Conservation (phyloP, 1,140 invertebrate genomes). For the Aporrectodea caliginosa region DNA sequence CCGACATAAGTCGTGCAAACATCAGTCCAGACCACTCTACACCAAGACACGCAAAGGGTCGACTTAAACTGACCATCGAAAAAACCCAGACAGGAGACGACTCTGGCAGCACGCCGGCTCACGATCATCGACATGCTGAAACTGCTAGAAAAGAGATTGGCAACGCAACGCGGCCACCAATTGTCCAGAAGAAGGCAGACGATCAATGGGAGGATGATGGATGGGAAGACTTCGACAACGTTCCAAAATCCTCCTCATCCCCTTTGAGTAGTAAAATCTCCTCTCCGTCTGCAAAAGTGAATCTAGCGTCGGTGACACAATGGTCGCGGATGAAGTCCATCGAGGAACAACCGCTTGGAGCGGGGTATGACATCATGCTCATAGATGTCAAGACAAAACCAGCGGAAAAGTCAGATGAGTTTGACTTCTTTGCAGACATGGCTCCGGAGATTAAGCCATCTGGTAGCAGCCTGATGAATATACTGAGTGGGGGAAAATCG, state of each 20-base stretch:
- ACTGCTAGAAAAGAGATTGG: background rate
- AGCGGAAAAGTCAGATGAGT: background rate
- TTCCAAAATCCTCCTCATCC: background rate
- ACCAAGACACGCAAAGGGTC: background rate
- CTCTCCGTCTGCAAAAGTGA: background rate
- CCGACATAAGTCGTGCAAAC: background rate
- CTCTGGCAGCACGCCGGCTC: background rate
- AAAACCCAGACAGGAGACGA: background rate
- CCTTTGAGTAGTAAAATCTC: background rate
- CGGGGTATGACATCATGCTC: background rate
- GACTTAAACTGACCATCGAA: background rate
- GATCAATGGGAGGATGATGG: background rate
- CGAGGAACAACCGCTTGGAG: background rate
- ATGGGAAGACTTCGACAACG: background rate
- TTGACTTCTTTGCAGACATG: slow-evolving; percentile 8
- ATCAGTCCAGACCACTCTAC: background rate
- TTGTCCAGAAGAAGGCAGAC: background rate
- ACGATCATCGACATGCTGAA: no score
- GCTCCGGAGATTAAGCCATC: background rate
- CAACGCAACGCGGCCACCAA: background rate
- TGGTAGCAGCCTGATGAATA: background rate
- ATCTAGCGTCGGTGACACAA: no score
- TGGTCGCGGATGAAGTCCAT: background rate
- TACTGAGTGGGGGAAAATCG: background rate
- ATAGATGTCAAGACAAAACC: slow-evolving; percentile 10